Evolutionary conservation across 2,888 invertebrate genomes (phyloP), one percentile per base, ranked within the genome.

Genomic region (Polymixis flavicincta): DNA sequence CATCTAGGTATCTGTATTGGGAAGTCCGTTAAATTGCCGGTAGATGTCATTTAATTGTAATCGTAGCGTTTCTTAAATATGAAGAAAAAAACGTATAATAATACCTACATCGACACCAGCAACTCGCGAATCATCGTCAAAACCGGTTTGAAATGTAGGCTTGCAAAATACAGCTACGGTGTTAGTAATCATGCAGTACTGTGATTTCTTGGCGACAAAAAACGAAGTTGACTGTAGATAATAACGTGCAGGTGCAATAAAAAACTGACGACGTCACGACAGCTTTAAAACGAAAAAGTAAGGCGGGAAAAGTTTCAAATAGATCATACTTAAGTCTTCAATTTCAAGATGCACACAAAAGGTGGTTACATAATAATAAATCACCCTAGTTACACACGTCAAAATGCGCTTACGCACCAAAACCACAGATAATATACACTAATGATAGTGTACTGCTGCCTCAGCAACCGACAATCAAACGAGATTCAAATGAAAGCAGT

Each of bases 111-210:
- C 84, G 87, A 80, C 87, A 88, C 86, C 85, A 85, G 84, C 91
- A 89, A 90, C 82, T 88, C 87, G 90, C 92, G 92, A 92, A 92
- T 92, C 92, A 90, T 91, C 91, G 85, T 85, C 55, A 81, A 88
- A 95, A 96, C 96, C 95, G 94, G 96, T 95, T 92, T 90, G 82
- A 90, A 92, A 94, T 92, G 94, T 94, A 93, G 93, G 93, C 93
- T 94, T 93, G 95, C 95, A 92, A 95, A 95, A 94, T 94, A 89
- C 88, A 92, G 93, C 88, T 76, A 89, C 83, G 78, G 86, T 86
- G 83, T 86, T 87, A 80, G 85, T 85, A 86, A 88, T 89, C 88
- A 85, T 85, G 85, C 85, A 83, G 79, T 86, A 88, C 87, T 86
- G 88, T 87, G 85, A 86, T 87, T 84, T 88, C 84, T 79, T 76